Evolutionary conservation across 2,888 invertebrate species (phyloP), one percentile per base, ranked within the genome.

Genomic region (Callyntrura guangdongensis): DNA sequence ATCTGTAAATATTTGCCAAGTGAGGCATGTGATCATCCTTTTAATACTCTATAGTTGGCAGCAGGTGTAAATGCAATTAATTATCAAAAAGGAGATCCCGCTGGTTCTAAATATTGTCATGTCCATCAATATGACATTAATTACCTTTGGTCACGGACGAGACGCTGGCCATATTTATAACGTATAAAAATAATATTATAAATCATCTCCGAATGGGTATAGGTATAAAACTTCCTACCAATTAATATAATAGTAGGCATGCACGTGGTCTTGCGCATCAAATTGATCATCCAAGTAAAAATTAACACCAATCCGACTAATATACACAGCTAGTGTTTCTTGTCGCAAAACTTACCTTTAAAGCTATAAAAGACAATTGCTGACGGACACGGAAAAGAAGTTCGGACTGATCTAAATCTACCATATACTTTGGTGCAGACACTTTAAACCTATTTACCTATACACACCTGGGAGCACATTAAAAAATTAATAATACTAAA

Each of bases 1-100:
- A 59, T 53, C 59, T 59, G n/a, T 59, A 77, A 77, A 77, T 77
- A 77, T 77, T 77, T 77, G 77, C 53, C 22, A 36, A 77, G 77
- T 53, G n/a, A 53, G 53, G 49, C 77, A 47, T 72, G 17, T 49
- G 53, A 49, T 49, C 53, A 77, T 77, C 77, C 53, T 49, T 49
- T 74, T 6, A n/a, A 27, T 67, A 67, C n/a, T 72, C 69, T 36
- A 61, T 27, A 20, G 45, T 61, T 61, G 27, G 25, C 49, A 77
- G 77, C 86, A 87, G 86, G 86, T 87, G 86, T 79, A 87, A 87
- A 87, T 87, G 79, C 86, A 87, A 87, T 87, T 87, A 87, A 87
- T 87, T 87, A 67, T 87, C 49, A 47, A 77, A 64, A 74, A 86
- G 59, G 79, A 64, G 49, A 67, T 49, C 86, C 77, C 45, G 79